phyloP scores from a whole-genome alignment of 30 jellyfish, hydroid and myxozoan species.

The Cassiopea xamachana region DNA sequence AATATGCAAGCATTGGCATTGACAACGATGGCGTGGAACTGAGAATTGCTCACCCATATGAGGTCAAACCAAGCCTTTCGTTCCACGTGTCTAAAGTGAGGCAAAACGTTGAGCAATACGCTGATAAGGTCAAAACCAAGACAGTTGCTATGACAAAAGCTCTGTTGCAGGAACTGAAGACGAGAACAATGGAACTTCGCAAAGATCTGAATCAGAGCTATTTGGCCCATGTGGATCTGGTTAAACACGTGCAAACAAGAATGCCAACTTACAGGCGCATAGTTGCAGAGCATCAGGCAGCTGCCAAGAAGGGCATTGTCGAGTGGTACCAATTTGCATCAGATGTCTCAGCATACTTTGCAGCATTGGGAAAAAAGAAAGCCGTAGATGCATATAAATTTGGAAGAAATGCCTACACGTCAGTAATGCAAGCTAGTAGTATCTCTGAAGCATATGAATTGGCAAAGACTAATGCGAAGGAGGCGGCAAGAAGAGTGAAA shows the following conservation, averaged over 20 bases:
- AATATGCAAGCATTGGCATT: slow-evolving; percentile 56
- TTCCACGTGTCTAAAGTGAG: slow-evolving; percentile 47
- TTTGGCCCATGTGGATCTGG: slow-evolving; percentile 54
- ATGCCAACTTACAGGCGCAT: slow-evolving; percentile 8
- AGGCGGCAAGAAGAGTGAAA: background rate
- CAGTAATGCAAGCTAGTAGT: slow-evolving; percentile 34
- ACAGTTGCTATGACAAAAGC: slow-evolving; percentile 26
- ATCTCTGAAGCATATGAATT: slow-evolving; percentile 68
- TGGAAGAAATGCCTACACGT: slow-evolving; percentile 25
- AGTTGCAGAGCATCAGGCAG: slow-evolving; percentile 1
- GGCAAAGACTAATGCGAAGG: background rate
- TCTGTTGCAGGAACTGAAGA: slow-evolving; percentile 43
- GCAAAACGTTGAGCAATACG: slow-evolving; percentile 16
- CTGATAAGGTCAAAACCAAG: slow-evolving; percentile 37
- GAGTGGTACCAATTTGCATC: background rate
- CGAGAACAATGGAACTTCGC: slow-evolving; percentile 72
- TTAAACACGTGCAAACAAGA: slow-evolving; percentile 42
- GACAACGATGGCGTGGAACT: slow-evolving; percentile 55
- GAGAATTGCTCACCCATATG: slow-evolving; percentile 61
- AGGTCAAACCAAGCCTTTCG: slow-evolving; percentile 76
- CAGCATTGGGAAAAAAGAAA: background rate
- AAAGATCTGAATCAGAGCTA: slow-evolving; percentile 58
- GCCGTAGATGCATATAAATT: slow-evolving; percentile 10
- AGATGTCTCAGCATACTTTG: background rate
- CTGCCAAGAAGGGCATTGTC: background rate